Percentiles rank a stretch among this genome's conserved stretches.
Evolutionary conservation across 2,113 vertebrate genomes (phyloP).

Genomic region (Mirza zaza): DNA sequence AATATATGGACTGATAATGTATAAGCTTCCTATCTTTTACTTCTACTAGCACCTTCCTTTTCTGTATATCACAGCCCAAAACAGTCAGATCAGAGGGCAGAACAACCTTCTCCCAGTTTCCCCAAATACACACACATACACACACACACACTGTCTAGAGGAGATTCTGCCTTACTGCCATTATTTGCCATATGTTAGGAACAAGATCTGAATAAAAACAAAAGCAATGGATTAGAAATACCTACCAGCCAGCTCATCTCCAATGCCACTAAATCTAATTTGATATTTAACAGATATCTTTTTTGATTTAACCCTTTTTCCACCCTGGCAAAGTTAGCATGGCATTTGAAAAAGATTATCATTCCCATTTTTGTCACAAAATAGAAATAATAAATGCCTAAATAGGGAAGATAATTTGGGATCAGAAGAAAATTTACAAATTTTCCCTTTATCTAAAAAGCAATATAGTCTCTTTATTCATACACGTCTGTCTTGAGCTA

Average conservation of each 20-base stretch:
- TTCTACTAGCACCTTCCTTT: neutral
- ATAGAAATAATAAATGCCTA: slow-evolving; percentile 12
- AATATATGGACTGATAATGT: neutral
- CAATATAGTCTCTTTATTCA: neutral
- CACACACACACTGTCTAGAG: neutral
- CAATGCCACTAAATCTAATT: neutral
- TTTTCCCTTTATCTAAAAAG: neutral
- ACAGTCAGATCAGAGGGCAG: neutral
- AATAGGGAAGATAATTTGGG: neutral
- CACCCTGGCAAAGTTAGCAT: neutral
- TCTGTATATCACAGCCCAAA: neutral
- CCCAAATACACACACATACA: neutral
- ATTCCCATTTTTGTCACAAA: neutral
- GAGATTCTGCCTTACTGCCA: neutral
- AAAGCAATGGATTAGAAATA: neutral
- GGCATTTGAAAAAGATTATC: neutral
- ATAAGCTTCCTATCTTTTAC: neutral
- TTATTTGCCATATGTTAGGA: neutral
- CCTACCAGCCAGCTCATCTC: neutral
- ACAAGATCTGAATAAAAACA: neutral
- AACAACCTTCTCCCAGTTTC: neutral
- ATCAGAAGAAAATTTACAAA: neutral
- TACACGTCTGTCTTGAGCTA: neutral
- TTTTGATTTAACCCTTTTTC: neutral
- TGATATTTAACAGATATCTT: neutral